Evolutionary conservation across 2,888 invertebrate genomes (phyloP).

Genomic region (Hemaris fuciformis): DNA sequence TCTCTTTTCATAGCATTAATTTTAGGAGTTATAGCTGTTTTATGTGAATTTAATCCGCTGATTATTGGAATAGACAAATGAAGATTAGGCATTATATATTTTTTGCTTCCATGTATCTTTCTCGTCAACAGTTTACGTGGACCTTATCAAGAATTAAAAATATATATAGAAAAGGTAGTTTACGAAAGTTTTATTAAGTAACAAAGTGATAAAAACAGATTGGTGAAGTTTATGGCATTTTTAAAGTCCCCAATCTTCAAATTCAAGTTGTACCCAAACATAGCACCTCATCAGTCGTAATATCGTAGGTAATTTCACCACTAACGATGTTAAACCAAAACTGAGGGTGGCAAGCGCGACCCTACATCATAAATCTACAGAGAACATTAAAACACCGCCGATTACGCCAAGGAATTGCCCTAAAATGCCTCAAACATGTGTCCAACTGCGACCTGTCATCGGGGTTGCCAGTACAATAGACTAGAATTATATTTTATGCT

Average conservation of each 20-base stretch:
- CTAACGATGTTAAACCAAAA: conserved; percentile 51
- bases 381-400: conserved; percentile 75
- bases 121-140: too few species aligned
- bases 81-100: background rate
- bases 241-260: background rate
- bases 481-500: conserved; percentile 71
- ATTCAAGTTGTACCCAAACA: background rate
- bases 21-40: conserved; percentile 4
- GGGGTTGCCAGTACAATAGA: conserved; percentile 73
- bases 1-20: conserved; percentile 11
- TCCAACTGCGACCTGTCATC: conserved; percentile 79
- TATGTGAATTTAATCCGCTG: background rate
- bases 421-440: conserved; percentile 79
- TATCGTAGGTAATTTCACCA: conserved; percentile 53
- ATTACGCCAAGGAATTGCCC: conserved; percentile 77
- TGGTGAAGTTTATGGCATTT: background rate
- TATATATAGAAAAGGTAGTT: too few species aligned
- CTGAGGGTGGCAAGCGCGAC: conserved; percentile 45
- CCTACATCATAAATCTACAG: conserved; percentile 67
- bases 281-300: conserved; percentile 42
- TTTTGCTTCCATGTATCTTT: background rate
- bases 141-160: too few species aligned
- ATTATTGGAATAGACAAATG: background rate
- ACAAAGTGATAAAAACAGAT: background rate
- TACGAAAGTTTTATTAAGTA: background rate